Conservation (phyloP, 2,113 vertebrate species). For the Elachura formosa region DNA sequence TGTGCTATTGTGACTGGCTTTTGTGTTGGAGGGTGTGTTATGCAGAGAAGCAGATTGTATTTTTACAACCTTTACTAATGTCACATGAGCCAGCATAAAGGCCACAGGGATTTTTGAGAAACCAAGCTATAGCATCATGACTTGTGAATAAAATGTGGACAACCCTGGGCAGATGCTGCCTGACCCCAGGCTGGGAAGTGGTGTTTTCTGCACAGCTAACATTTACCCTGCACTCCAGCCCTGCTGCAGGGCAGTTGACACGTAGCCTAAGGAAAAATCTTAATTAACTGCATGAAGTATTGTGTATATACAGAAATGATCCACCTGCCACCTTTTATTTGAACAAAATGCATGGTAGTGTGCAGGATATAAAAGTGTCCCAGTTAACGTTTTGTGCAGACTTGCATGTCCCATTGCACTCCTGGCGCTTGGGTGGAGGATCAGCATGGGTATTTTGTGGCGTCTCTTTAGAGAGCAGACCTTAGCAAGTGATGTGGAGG, state of each 20-base stretch:
- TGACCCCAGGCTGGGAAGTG: neutral
- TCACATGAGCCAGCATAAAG: neutral
- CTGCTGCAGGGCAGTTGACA: neutral
- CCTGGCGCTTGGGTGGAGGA: neutral
- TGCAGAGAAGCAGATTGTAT: neutral
- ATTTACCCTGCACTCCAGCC: neutral
- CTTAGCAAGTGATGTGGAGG: neutral
- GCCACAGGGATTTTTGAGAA: neutral
- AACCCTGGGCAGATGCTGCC: neutral
- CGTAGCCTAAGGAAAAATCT: neutral
- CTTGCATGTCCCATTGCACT: neutral
- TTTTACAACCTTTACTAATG: neutral
- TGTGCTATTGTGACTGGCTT: neutral
- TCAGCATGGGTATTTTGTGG: rapidly evolving
- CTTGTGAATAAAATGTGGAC: neutral
- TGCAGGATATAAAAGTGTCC: neutral
- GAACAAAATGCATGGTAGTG: rapidly evolving
- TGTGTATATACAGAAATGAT: neutral
- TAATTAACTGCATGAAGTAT: neutral
- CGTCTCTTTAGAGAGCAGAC: neutral
- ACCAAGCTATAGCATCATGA: neutral
- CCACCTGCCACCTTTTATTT: no score
- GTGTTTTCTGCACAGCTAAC: neutral
- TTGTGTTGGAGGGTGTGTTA: neutral
- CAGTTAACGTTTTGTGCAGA: rapidly evolving